Conservation (phyloP, 2,888 invertebrate species). For the Eristalinus aeneus region DNA sequence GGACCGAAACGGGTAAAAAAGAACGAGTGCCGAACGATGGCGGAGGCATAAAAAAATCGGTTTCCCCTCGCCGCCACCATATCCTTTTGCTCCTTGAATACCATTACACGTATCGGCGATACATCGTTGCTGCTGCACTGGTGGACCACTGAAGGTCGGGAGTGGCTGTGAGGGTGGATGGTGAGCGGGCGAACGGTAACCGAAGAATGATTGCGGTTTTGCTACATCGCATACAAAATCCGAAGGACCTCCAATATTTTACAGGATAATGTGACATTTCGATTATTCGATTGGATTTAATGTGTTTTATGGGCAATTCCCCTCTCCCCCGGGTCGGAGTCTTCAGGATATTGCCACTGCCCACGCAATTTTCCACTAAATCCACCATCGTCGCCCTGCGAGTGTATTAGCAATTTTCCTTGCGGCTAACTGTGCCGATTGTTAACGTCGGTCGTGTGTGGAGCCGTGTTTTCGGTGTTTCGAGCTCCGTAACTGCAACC, state of each 20-base stretch:
- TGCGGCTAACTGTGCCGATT: slow-evolving; percentile 47
- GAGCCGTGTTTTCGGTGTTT: slow-evolving; percentile 53
- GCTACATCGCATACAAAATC: slow-evolving; percentile 71
- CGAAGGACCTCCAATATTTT: slow-evolving; percentile 78
- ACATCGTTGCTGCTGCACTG: slow-evolving; percentile 17
- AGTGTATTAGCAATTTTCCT: slow-evolving; percentile 64
- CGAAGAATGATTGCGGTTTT: slow-evolving; percentile 69
- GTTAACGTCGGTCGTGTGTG: slow-evolving; percentile 53
- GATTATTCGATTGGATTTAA: slow-evolving; percentile 81
- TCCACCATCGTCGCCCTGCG: slow-evolving; percentile 27
- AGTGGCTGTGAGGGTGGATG: slow-evolving; percentile 15
- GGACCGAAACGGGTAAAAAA: slow-evolving; percentile 72
- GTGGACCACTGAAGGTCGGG: slow-evolving; percentile 21
- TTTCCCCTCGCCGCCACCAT: slow-evolving; percentile 15
- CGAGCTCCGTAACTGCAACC: slow-evolving; percentile 44
- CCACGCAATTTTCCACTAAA: slow-evolving; percentile 68
- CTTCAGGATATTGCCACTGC: slow-evolving; percentile 36
- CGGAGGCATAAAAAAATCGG: slow-evolving; percentile 42
- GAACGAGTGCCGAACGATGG: slow-evolving; percentile 35
- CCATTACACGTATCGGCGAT: slow-evolving; percentile 64
- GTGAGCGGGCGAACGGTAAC: background rate
- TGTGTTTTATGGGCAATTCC: slow-evolving; percentile 78
- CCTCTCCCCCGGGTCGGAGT: background rate
- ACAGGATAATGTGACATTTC: slow-evolving; percentile 81
- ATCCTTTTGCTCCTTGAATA: slow-evolving; percentile 66